Conservation (phyloP, 2,888 invertebrate species). For the Nebria salina region DNA sequence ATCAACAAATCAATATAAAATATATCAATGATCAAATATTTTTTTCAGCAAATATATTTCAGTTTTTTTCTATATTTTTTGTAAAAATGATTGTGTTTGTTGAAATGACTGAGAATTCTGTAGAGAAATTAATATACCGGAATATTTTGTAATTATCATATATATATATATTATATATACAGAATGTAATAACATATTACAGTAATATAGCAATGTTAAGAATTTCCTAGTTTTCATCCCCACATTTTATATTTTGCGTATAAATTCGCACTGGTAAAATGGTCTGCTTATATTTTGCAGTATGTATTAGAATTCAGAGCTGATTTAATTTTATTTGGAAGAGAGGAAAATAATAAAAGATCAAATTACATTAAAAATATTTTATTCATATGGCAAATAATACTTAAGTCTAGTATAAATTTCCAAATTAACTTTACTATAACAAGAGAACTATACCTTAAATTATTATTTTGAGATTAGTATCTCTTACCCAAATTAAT, state of each 20-base stretch:
- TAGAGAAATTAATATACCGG: constrained; percentile 37
- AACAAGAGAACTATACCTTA: constrained; percentile 6
- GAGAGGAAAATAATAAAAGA: neutral
- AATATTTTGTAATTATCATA: constrained; percentile 43
- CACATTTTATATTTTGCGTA: neutral
- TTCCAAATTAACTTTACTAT: constrained; percentile 3
- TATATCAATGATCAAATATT: neutral
- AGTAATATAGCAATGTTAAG: constrained; percentile 34
- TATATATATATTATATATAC: constrained; percentile 23
- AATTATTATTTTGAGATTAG: constrained; percentile 9
- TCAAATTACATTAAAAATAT: constrained; percentile 20
- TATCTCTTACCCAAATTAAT: constrained; percentile 5
- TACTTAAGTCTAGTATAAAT: constrained; percentile 20
- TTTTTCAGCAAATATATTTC: constrained; percentile 1
- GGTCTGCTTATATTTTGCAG: no score
- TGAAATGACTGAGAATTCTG: constrained; percentile 35
- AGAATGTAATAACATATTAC: constrained; percentile 26
- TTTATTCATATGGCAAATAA: constrained; percentile 38
- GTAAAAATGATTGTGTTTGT: constrained; percentile 17
- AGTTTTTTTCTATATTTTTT: constrained; percentile 10
- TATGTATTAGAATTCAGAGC: no score
- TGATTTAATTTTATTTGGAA: no score
- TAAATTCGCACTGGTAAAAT: no score
- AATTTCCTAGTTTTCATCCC: constrained; percentile 1
- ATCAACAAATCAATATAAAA: neutral